Evolutionary conservation across 2,797 vertebrate species (phyloP), one percentile per base, ranked within the genome.

Genomic region (Margarornis squamiger): DNA sequence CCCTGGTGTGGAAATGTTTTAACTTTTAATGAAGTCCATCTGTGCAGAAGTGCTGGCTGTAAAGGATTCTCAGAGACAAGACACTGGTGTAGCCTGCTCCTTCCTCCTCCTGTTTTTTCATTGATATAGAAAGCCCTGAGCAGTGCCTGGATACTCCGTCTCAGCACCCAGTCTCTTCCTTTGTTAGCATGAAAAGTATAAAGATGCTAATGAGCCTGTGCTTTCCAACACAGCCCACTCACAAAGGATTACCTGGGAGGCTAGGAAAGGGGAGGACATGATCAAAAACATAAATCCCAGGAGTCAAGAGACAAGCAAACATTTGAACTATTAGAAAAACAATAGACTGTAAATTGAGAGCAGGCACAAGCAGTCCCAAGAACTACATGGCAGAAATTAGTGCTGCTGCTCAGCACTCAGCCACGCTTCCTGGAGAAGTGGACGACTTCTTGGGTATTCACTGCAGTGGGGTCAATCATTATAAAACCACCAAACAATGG

Each of bases 1-100:
- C 86, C 92, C 96, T 70, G 12, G 79, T 93, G 93, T 77, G 88
- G 76, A 95, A 89, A 93, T 22, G 43, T 90, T 97, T 97, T 97
- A 97, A 96, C 93, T 96, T 96, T 95, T 95, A 97, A 96, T 92
- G 97, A 96, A 48, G 80, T 95, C 95, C 96, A 96, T 95, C 94
- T 97, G 96, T 96, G 88, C 67, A 59, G 61, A 80, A 95, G 62
- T 51, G 72, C 91, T 75, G 87, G 78, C 93, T 96, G 88, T 49
- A 88, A 93, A 94, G 89, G 89, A 95, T 91, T 93, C 65, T 38
- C 5, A 84, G 92, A 89, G 86, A 75, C 32, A 61, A 96, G 94
- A 73, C 61, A 66, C n/a, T 38, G 36, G 92, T 9, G 7, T 84
- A 94, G 79, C 51, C 82, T 77, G 38, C 70, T 92, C 62, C 78